Evolutionary conservation across 2,888 invertebrate species (phyloP).

Genomic region (Drosophila flavopinicola): DNA sequence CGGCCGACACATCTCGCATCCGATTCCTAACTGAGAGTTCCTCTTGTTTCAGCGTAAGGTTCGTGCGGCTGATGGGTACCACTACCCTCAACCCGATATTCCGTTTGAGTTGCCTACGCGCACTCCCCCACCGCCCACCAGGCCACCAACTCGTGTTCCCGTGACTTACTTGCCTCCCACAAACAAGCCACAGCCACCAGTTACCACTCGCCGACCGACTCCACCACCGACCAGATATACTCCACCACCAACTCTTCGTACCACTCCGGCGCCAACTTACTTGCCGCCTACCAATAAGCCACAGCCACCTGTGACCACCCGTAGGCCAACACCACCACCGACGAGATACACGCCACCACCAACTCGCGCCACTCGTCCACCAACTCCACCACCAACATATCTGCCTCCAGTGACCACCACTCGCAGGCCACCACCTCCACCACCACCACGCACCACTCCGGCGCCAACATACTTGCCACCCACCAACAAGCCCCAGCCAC

Average conservation of each 20-base stretch:
- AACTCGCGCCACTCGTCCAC: conserved; percentile 27
- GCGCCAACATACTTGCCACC: background rate
- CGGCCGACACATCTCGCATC: background rate
- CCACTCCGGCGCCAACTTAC: conserved; percentile 32
- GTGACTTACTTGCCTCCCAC: conserved; percentile 55
- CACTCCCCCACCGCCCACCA: conserved; percentile 55
- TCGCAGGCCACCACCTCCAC: background rate
- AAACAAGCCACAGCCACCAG: conserved; percentile 57
- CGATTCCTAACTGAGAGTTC: background rate
- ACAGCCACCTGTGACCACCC: conserved; percentile 51
- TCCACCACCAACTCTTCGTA: conserved; percentile 49
- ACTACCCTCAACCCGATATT: conserved; percentile 73
- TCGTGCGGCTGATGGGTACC: conserved; percentile 80
- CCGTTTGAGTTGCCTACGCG: conserved; percentile 74
- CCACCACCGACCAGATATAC: conserved; percentile 40
- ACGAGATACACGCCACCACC: conserved; percentile 14
- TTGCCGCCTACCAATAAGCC: conserved; percentile 57
- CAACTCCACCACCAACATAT: conserved; percentile 45
- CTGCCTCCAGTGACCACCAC: conserved; percentile 45
- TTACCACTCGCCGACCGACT: conserved; percentile 48
- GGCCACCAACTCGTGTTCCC: conserved; percentile 43
- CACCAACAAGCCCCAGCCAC: background rate
- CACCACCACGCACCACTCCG: background rate
- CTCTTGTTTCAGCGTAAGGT: conserved; percentile 65
- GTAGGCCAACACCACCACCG: conserved; percentile 31